phyloP scores from a whole-genome alignment of 2,888 invertebrate species.

The Dastarcus helophoroides region DNA sequence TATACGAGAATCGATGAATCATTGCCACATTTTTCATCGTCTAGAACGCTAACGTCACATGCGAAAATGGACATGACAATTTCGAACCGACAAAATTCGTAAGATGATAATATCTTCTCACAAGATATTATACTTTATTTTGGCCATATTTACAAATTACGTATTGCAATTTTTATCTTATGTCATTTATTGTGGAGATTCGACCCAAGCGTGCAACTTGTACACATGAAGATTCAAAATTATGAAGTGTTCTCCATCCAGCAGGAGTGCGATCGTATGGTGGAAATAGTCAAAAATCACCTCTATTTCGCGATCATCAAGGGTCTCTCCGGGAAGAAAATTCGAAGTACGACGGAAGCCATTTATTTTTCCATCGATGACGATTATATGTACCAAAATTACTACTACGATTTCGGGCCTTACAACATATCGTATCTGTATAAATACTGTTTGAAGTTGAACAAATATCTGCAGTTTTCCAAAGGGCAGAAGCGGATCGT shows the following conservation, averaged over 20 bases:
- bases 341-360: conserved; percentile 53
- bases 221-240: conserved; percentile 14
- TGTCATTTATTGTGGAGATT: conserved; percentile 20
- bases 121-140: conserved; percentile 10
- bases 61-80: conserved; percentile 9
- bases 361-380: conserved; percentile 72
- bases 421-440: conserved; percentile 77
- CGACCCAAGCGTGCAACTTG: conserved; percentile 17
- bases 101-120: conserved; percentile 11
- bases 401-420: conserved; percentile 84
- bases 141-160: conserved; percentile 23
- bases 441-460: conserved; percentile 67
- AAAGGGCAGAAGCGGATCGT: conserved; percentile 62
- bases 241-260: conserved; percentile 8
- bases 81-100: conserved; percentile 11
- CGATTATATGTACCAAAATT: conserved; percentile 70
- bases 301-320: conserved; percentile 67
- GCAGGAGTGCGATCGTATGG: conserved; percentile 27
- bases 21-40: too few relatives aligned
- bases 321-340: conserved; percentile 46
- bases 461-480: conserved; percentile 56
- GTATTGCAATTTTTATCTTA: conserved; percentile 23
- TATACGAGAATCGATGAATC: too few relatives aligned
- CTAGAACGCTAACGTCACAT: too few relatives aligned
- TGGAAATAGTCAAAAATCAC: conserved; percentile 34